Evolutionary conservation across 2,888 invertebrate genomes (phyloP).

Genomic region (Trachelus stipa): DNA sequence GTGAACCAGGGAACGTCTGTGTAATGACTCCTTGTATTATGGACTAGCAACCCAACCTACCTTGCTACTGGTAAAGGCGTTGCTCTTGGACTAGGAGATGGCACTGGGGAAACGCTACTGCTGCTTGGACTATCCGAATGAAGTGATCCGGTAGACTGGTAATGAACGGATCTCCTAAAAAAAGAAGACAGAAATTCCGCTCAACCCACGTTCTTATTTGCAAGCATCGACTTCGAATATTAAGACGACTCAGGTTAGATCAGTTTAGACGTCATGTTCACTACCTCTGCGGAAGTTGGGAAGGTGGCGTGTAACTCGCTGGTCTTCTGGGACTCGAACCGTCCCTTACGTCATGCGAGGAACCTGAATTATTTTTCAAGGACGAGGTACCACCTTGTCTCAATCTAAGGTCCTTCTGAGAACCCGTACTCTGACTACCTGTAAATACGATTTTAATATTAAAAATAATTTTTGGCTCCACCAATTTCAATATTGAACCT

Average conservation of each 20-base stretch:
- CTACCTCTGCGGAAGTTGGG: constrained; percentile 67
- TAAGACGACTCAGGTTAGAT: background rate
- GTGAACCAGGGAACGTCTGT: background rate
- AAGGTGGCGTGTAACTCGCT: constrained; percentile 57
- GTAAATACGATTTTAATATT: constrained; percentile 5
- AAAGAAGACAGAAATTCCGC: background rate
- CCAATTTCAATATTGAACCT: background rate
- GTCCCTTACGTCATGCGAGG: constrained; percentile 58
- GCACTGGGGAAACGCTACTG: constrained; percentile 86
- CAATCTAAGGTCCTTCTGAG: constrained; percentile 70
- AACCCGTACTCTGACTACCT: constrained; percentile 50
- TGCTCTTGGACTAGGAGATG: constrained; percentile 79
- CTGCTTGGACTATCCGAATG: constrained; percentile 88
- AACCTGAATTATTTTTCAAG: constrained; percentile 53
- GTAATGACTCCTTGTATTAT: background rate
- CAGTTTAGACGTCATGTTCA: background rate
- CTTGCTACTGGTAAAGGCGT: constrained; percentile 73
- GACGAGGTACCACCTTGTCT: constrained; percentile 67
- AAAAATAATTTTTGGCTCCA: background rate
- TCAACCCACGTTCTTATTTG: background rate
- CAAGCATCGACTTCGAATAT: background rate
- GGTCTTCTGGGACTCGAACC: constrained; percentile 56
- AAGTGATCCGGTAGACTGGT: constrained; percentile 84
- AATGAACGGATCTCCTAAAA: constrained; percentile 80
- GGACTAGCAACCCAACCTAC: constrained; percentile 33